Evolutionary conservation across 2,113 vertebrate species (phyloP), one percentile per base, ranked within the genome.

Genomic region (Percopsis transmontana): DNA sequence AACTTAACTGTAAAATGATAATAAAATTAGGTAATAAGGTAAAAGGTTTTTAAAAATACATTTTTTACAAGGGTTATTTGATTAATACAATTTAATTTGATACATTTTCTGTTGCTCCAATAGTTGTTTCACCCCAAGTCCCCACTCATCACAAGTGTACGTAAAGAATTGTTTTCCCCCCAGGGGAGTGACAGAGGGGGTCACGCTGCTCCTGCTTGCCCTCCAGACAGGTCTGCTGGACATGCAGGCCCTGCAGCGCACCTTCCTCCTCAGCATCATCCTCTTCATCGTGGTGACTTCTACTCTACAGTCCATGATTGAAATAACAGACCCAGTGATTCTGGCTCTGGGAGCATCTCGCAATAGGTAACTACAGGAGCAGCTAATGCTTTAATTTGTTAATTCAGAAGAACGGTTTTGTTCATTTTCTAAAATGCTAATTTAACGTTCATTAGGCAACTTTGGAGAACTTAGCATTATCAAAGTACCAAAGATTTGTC

Each of bases 261-360:
- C 94, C 79, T 95, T 95, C 89, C 94, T 96, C 64, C 94, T 96
- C 84, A 94, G 93, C 84, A 94, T 96, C 90, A 95, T 96, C 90
- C 93, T 96, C 88, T 95, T 96, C 90, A 95, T 95, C 2, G 93
- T 96, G 52, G 86, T 93, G 42, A 95, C 95, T 0, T 95, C 95
- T 54, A 95, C 94, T 8, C 82, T 96, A 58, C 95, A 96, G 86
- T 95, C 94, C 20, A 95, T 95, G 95, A 92, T 93, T 1, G 94
- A 95, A 70, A 95, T 95, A 20, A 91, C 94, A 0, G 93, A 96
- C 62, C 95, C 94, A 2, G 78, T 96, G 2, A 85, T 95, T 51
- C 81, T 96, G 19, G 93, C 92, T 0, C 79, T 96, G 58, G 94
- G 91, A 0, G 94, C 94, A 1, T 94, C 94, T 0, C 91, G 91